Evolutionary conservation across 2,113 vertebrate species (phyloP).

Genomic region (Craseonycteris thonglongyai): DNA sequence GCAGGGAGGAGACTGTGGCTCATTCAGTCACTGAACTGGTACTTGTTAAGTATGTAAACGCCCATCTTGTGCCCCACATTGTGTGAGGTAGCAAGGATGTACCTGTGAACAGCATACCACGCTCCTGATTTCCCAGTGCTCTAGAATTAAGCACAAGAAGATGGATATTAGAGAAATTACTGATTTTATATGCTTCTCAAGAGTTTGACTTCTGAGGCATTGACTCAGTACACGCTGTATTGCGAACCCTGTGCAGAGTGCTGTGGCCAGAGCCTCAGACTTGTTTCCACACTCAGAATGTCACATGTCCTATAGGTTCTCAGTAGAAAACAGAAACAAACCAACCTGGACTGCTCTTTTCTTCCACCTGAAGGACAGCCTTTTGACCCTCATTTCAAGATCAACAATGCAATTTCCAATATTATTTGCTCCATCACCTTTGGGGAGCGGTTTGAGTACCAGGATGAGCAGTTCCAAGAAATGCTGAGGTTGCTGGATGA

Average conservation of each 20-base stretch:
- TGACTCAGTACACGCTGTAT: not conserved
- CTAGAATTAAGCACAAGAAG: not conserved
- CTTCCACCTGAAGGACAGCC: constrained; percentile 76
- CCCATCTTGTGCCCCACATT: not conserved
- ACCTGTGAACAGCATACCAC: not conserved
- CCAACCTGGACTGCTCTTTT: not conserved
- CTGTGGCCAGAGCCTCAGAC: not conserved
- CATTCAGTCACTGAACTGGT: not conserved
- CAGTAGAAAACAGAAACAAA: not conserved
- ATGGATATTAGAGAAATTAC: not conserved
- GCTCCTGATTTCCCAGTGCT: not conserved
- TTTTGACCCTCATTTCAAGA: constrained; percentile 80
- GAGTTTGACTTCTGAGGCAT: not conserved
- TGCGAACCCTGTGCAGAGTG: rapidly evolving
- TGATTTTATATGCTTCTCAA: not conserved
- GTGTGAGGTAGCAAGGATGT: not conserved
- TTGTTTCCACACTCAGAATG: not conserved
- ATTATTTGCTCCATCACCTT: constrained; percentile 87
- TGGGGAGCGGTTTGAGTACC: constrained; percentile 89
- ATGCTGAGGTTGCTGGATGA: constrained; percentile 83
- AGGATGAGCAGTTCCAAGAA: constrained; percentile 81
- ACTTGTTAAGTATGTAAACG: not conserved
- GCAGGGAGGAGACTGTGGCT: not conserved
- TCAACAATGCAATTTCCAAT: constrained; percentile 85
- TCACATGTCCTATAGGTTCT: not conserved